Base-by-base conservation (phyloP, 2,888 invertebrate genomes). In the Gymnocheta viridis region DNA sequence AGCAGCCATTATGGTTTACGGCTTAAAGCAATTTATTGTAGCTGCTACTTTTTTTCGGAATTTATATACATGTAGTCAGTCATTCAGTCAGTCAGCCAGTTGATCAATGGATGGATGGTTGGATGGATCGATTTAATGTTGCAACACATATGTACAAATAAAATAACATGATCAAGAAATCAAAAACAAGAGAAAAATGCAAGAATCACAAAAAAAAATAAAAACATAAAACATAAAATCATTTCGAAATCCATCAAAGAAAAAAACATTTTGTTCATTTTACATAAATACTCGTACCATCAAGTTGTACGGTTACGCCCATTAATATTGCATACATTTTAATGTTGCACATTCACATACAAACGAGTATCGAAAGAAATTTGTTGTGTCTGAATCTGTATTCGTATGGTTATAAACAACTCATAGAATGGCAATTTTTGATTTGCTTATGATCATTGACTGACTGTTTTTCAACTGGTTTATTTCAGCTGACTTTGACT, bases 371-470 rank as follows among this genome's bases (percentile, higher is more conserved):
- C 22, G n/a, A 27, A 54, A 58, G 70, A 70, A 79, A 79, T 62
- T 12, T 5, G n/a, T 47, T 47, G 35, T 38, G 58, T 35, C 73
- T 49, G 62, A 12, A n/a, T 76, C 32, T 17, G 44, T 32, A 66
- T 76, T 76, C 64, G 54, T 32, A 17, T 32, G 66, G 14, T 9
- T 27, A 70, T 76, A 70, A 79, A 58, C 67, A 79, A 73, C 70
- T 83, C 60, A 56, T 69, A 69, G 77, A 83, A 81, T 85, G 82
- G 82, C 85, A 85, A 81, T 83, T 85, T 79, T 78, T 85, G 81
- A 85, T 85, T 85, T 85, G 82, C 84, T 78, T 76, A 84, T 74
- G 64, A 81, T 81, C 77, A 74, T 79, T 82, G 82, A 78, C 83
- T 73, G 58, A 38, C 29, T 67, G 74, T 32, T 66, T 66, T 72